phyloP scores from a whole-genome alignment of 1,140 invertebrate genomes.

The Drosophila pseudoobscura region DNA sequence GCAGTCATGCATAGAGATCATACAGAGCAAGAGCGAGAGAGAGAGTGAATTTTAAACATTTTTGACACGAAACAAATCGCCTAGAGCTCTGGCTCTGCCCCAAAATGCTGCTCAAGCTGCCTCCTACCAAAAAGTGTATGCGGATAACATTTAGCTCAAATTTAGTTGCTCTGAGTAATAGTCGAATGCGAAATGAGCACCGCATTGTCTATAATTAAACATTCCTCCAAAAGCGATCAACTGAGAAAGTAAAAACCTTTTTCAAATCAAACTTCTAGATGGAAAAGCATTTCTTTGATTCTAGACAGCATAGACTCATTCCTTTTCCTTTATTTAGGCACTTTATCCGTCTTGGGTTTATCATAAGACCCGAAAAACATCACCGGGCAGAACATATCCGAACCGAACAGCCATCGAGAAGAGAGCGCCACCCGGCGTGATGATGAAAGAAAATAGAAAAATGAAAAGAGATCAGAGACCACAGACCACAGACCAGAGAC shows the following conservation, averaged over 20 bases:
- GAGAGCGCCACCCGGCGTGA: conserved; percentile 44
- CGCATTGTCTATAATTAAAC: conserved; percentile 49
- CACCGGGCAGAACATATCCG: conserved; percentile 2
- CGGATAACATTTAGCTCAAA: conserved; percentile 39
- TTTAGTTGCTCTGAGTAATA: conserved; percentile 28
- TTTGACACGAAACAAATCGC: conserved; percentile 77
- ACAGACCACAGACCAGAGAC: neutral
- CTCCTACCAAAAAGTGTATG: conserved; percentile 5
- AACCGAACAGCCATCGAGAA: neutral
- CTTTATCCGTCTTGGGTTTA: conserved; percentile 10
- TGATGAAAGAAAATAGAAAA: conserved; percentile 37
- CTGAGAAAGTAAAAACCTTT: conserved; percentile 1
- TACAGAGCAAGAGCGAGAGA: neutral
- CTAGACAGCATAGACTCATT: neutral
- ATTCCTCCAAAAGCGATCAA: conserved; percentile 46
- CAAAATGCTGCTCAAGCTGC: conserved; percentile 25
- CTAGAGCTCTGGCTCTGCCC: conserved; percentile 20
- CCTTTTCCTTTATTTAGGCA: neutral
- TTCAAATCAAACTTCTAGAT: no score
- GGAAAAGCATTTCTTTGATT: no score
- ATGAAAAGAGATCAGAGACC: conserved; percentile 28
- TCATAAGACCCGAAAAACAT: conserved; percentile 4
- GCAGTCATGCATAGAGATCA: conserved; percentile 5
- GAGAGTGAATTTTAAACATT: conserved; percentile 60
- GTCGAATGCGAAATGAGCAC: conserved; percentile 38